Percentiles rank a stretch among this genome's conserved stretches.
phyloP scores from a whole-genome alignment of 37 sponge, comb jelly and placozoan genomes.

The Crambe crambe region DNA sequence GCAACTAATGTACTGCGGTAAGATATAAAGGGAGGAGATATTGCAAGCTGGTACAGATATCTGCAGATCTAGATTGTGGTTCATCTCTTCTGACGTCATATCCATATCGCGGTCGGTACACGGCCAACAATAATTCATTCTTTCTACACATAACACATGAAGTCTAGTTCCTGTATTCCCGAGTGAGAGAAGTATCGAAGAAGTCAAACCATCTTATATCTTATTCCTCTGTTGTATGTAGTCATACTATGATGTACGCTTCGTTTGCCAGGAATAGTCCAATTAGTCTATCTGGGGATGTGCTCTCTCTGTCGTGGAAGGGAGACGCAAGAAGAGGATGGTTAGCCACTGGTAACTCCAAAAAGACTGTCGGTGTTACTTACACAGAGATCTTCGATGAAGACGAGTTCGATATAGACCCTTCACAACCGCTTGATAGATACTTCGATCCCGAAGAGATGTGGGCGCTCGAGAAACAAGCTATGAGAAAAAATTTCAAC shows the following conservation, averaged over 20 bases:
- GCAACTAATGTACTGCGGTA: neutral
- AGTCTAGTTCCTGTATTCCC: too few relatives aligned
- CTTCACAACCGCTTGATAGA: slow-evolving; percentile 4
- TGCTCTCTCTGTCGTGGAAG: slow-evolving; percentile 80
- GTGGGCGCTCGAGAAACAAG: slow-evolving; percentile 51
- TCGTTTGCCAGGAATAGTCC: slow-evolving; percentile 59
- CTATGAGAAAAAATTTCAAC: slow-evolving; percentile 85
- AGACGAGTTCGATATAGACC: slow-evolving; percentile 14
- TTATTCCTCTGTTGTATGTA: too few relatives aligned
- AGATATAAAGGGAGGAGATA: neutral
- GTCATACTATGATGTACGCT: slow-evolving; percentile 74
- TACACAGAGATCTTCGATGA: slow-evolving; percentile 72
- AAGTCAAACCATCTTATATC: too few relatives aligned
- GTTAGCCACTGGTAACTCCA: slow-evolving; percentile 80
- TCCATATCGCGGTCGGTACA: neutral
- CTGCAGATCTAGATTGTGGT: neutral
- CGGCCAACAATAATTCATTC: too few relatives aligned
- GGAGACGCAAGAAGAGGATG: slow-evolving; percentile 70
- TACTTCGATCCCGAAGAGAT: neutral
- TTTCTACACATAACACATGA: too few relatives aligned
- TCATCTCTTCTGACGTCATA: neutral
- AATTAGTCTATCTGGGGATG: slow-evolving; percentile 28
- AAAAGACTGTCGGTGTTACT: slow-evolving; percentile 79
- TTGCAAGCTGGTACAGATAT: too few relatives aligned
- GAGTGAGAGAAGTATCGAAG: too few relatives aligned